Evolutionary conservation across 2,113 vertebrate species (phyloP).

Genomic region (Neotragus moschatus): DNA sequence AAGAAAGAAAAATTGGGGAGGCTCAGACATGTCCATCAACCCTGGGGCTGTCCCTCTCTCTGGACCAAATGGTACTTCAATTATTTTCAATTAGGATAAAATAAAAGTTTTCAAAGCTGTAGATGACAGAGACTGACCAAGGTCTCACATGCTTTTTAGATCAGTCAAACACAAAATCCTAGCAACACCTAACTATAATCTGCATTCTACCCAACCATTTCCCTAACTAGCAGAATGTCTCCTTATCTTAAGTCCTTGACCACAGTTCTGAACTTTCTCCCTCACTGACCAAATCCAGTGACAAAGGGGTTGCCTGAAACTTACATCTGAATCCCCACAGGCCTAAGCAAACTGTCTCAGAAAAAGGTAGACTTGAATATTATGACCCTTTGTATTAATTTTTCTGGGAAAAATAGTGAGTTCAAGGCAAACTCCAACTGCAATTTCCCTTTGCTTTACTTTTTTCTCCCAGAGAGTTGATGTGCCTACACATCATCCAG

Average conservation of each 20-base stretch:
- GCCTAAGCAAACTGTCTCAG: not conserved
- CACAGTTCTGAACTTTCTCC: not conserved
- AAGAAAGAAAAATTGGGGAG: not conserved
- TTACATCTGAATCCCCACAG: not conserved
- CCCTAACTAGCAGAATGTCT: not conserved
- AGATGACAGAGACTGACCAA: not conserved
- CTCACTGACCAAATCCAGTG: not conserved
- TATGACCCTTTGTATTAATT: not conserved
- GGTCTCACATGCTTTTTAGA: not conserved
- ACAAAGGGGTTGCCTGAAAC: not conserved
- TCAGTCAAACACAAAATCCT: slow-evolving; percentile 30
- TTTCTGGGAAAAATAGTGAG: not conserved
- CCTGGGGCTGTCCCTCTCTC: not conserved
- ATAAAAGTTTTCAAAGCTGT: slow-evolving; percentile 27
- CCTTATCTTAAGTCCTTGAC: not conserved
- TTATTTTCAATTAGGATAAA: slow-evolving; percentile 50
- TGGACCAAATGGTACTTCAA: not conserved
- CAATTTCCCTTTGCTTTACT: slow-evolving; percentile 1
- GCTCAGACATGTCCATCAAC: not conserved
- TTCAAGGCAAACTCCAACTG: not conserved
- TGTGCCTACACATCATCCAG: not conserved
- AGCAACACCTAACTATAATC: not conserved
- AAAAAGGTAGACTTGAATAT: not conserved
- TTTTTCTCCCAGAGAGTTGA: not conserved
- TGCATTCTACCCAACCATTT: not conserved